Base-by-base conservation (phyloP, 2,888 invertebrate genomes). In the Eupelmus urozonus region DNA sequence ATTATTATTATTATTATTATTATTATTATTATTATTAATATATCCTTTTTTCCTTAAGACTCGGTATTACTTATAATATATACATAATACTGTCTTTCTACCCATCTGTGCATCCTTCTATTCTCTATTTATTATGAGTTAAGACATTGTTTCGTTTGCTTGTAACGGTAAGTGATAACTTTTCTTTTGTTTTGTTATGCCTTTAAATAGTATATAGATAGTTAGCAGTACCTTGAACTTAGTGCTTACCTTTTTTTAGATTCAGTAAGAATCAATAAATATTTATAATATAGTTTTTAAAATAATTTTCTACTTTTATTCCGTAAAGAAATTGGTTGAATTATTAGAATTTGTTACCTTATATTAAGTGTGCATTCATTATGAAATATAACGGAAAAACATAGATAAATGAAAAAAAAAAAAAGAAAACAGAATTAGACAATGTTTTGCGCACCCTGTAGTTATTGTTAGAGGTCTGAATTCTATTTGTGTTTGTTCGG, bases 151-250 rank as follows among this genome's bases (percentile, higher is more conserved):
- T 67, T 72, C 40, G 23, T 79, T 76, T 63, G 51, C 72, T 76
- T 73, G 57, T 13, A 45, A 79, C 76, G 79, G 79, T 79, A 79
- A 79, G 79, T 79, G 59, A 76, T 63, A 18, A 57, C 53, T 74
- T 65, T 67, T 55, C 66, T 78, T 75, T 79, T 53, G 60, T 72
- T 79, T 70, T 65, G 65, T 51, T 40, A 65, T 66, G 65, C 62
- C 13, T 70, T 13, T 60, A 66, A 45, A 63, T 79, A 71, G 51
- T 25, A 18, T 25, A 25, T 65, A 71, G 63, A 7, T 69, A 71
- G 60, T 62, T 62, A 60, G 53, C 51, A 65, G 42, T 59, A 45
- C 49, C 74, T 66, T 74, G 66, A 49, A 74, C 23, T 72, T 74
- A 74, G 66, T 53, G 63, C 66, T 65, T 76, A 29, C 7, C 18